Conservation (phyloP, 2,113 vertebrate genomes). For the Phrynocephalus versicolor region DNA sequence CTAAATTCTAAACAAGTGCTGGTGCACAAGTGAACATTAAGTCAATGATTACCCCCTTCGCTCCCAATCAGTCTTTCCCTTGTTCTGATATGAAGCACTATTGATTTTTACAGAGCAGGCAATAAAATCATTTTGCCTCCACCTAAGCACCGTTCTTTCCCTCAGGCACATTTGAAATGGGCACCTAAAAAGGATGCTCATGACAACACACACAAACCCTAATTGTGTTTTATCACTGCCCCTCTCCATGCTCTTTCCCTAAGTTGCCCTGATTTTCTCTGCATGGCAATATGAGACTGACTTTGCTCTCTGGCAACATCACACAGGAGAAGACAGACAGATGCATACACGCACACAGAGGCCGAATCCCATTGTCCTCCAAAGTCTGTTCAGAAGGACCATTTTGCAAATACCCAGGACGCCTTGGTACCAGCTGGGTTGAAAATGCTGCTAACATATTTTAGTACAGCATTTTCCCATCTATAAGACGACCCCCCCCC, state of each 20-base stretch:
- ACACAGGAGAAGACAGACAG: neutral
- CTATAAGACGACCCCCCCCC: no score
- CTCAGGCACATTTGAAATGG: conserved; percentile 1
- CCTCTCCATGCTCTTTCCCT: neutral
- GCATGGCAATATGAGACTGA: neutral
- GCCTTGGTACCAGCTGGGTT: neutral
- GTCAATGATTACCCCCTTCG: neutral
- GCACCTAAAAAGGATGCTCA: conserved; percentile 1
- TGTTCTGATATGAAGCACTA: neutral
- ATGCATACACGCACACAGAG: neutral
- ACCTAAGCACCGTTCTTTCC: conserved; percentile 8
- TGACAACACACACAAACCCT: neutral
- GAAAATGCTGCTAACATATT: neutral
- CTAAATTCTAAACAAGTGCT: conserved; percentile 42
- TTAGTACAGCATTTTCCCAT: no score
- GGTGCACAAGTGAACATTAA: conserved; percentile 63
- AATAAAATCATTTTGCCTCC: conserved; percentile 27
- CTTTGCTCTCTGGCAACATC: neutral
- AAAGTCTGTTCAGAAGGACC: neutral
- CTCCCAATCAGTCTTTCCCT: conserved; percentile 21
- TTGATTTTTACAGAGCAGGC: conserved; percentile 18
- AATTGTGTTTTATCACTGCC: neutral
- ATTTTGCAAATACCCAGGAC: neutral
- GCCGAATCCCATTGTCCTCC: neutral
- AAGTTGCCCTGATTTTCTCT: conserved; percentile 1